These are phyloP conservation scores for Sinella curviseta DNA, from an alignment of 1,140 invertebrate genomes.

Conservation along the genomic window DNA sequence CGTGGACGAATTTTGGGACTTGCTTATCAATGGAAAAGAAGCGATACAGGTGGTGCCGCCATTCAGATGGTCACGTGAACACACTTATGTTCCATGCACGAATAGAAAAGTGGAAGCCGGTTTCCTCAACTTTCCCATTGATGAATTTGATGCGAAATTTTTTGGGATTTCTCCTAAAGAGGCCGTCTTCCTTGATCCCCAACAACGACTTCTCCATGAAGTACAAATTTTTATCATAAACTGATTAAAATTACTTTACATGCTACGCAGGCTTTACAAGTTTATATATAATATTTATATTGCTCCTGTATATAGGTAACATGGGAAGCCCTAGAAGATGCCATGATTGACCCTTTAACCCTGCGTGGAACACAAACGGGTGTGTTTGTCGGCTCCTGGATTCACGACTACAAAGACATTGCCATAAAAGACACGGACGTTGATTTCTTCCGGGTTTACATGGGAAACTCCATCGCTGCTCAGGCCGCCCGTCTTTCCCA, in stretches of 20 bases:
- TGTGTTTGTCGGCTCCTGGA: constrained; percentile 38
- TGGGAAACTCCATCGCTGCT: neutral
- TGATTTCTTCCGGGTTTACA: neutral
- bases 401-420: constrained; percentile 2
- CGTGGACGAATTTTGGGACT: neutral
- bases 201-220: constrained; percentile 63
- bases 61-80: neutral
- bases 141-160: constrained; percentile 59
- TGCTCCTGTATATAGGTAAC: no score
- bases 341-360: constrained; percentile 20
- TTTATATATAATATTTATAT: no score
- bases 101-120: constrained; percentile 13
- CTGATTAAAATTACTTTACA: no score
- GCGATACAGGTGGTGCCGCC: neutral
- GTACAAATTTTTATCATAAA: no score
- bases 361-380: constrained; percentile 33
- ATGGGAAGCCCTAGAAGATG: constrained; percentile 62
- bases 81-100: neutral
- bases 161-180: constrained; percentile 61
- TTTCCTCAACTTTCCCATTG: constrained; percentile 34
- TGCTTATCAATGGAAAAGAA: neutral
- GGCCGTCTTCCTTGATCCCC: constrained; percentile 65
- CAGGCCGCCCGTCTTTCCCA: neutral
- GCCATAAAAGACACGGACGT: neutral
- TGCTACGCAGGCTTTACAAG: no score